Evolutionary conservation across 2,888 invertebrate species (phyloP).

Genomic region (Orthosia gothica): DNA sequence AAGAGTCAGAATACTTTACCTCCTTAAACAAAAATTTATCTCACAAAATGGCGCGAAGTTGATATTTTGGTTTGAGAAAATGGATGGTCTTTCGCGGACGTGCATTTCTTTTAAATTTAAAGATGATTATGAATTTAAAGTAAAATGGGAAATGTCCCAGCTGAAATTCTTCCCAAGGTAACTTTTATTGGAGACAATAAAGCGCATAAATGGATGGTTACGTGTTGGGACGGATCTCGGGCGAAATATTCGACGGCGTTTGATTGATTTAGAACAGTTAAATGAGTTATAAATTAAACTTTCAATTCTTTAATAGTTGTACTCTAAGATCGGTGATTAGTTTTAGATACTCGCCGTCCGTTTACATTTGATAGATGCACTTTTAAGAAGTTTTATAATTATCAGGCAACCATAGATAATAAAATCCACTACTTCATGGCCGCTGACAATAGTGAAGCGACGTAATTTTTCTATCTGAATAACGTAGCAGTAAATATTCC

Average conservation of each 20-base stretch:
- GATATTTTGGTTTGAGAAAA: conserved; percentile 44
- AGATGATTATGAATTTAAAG: neutral
- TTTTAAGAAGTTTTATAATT: too few species aligned
- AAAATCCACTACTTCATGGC: too few species aligned
- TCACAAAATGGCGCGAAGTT: conserved; percentile 32
- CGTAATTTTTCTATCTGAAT: too few species aligned
- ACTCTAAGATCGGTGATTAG: neutral
- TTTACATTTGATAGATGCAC: too few species aligned
- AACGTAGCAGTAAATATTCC: too few species aligned
- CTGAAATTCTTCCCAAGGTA: neutral
- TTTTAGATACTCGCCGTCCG: neutral
- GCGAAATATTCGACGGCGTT: neutral
- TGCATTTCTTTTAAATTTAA: conserved; percentile 35
- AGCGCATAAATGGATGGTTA: neutral
- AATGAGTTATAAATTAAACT: neutral
- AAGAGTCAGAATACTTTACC: conserved; percentile 36
- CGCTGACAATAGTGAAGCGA: too few species aligned
- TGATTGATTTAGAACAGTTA: neutral
- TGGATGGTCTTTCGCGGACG: conserved; percentile 31
- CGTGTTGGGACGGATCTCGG: neutral
- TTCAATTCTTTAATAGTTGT: neutral
- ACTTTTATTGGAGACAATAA: neutral
- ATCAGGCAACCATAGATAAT: too few species aligned
- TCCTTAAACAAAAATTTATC: conserved; percentile 53
- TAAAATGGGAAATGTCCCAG: neutral